Conservation (phyloP, 1,140 invertebrate genomes). For the Oedothorax gibbosus region DNA sequence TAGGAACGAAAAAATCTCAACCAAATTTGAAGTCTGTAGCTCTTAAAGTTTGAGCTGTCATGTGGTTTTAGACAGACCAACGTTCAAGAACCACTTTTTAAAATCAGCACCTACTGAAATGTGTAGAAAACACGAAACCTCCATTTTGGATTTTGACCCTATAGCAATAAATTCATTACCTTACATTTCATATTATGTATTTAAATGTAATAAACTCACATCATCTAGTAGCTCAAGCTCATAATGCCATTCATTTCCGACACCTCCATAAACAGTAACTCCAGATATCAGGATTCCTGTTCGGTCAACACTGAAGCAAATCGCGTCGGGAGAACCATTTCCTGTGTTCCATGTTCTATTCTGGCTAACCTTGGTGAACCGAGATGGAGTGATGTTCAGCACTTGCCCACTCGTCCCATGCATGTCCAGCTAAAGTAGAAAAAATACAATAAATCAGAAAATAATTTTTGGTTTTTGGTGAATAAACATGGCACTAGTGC, state of each 20-base stretch:
- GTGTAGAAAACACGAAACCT: neutral
- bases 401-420: constrained; percentile 74
- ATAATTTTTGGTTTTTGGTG: neutral
- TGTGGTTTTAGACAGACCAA: no score
- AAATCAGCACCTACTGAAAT: no score
- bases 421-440: constrained; percentile 64
- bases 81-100: no score
- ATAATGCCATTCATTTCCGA: constrained; percentile 79
- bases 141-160: neutral
- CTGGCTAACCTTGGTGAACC: constrained; percentile 90
- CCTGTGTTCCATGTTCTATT: constrained; percentile 96
- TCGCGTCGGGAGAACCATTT: constrained; percentile 95
- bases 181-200: neutral
- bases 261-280: constrained; percentile 88
- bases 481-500: no score
- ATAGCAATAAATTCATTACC: neutral
- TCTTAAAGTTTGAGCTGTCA: neutral
- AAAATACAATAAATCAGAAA: neutral
- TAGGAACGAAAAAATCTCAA: no score
- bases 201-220: constrained; percentile 67
- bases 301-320: constrained; percentile 93
- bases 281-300: constrained; percentile 90
- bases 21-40: no score
- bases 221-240: constrained; percentile 93
- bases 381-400: constrained; percentile 85